These are phyloP conservation scores for Addax nasomaculatus DNA, from an alignment of 2,113 vertebrate genomes.

Conservation along the genomic window DNA sequence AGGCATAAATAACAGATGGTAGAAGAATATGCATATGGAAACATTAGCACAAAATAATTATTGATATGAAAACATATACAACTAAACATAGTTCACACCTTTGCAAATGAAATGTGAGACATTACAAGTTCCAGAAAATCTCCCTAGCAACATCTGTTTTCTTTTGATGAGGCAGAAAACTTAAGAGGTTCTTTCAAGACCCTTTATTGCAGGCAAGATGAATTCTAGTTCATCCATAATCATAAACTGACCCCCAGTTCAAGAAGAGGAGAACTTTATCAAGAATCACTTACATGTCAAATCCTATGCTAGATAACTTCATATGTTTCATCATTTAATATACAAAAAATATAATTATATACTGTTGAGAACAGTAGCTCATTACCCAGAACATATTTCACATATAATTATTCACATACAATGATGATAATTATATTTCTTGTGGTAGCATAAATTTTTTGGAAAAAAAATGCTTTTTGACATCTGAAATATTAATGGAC, in stretches of 20 bases:
- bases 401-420: neutral
- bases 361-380: neutral
- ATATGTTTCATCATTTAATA: neutral
- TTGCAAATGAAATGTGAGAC: neutral
- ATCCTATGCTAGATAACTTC: neutral
- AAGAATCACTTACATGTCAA: neutral
- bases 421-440: neutral
- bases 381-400: neutral
- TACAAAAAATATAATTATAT: neutral
- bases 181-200: neutral
- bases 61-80: neutral
- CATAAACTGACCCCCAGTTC: neutral
- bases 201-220: neutral
- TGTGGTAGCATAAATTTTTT: neutral
- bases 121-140: neutral
- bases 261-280: neutral
- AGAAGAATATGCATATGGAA: neutral
- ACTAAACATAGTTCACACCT: neutral
- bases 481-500: neutral
- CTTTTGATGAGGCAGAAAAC: neutral
- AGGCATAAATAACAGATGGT: neutral
- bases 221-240: neutral
- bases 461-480: neutral
- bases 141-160: neutral
- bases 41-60: neutral